A percentile compares a stretch with the other conserved stretches of the same genome.
phyloP scores from a whole-genome alignment of 2,113 vertebrate species.

The Arvicanthis niloticus region DNA sequence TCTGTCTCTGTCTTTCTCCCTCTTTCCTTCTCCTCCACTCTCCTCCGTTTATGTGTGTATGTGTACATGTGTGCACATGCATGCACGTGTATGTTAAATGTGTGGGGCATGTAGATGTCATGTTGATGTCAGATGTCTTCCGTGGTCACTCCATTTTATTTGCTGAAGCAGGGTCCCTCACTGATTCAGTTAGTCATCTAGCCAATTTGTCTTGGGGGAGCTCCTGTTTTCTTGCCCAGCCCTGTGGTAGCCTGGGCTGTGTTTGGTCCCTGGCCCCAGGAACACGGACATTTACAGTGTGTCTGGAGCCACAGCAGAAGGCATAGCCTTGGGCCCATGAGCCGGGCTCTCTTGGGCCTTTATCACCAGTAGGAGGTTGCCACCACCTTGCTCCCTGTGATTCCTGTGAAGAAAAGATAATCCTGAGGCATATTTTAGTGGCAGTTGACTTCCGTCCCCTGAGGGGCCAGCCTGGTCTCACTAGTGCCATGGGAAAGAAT shows the following conservation, averaged over 20 bases:
- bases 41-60: neutral
- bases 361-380: neutral
- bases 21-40: neutral
- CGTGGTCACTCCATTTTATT: neutral
- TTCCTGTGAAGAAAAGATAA: accelerated
- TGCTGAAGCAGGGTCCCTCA: neutral
- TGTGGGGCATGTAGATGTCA: neutral
- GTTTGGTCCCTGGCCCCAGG: accelerated
- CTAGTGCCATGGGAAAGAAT: neutral
- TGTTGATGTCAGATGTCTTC: neutral
- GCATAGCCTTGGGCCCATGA: neutral
- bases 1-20: neutral
- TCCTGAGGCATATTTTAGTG: neutral
- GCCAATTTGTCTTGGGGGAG: neutral
- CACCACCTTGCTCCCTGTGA: neutral
- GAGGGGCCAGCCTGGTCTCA: neutral
- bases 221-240: neutral
- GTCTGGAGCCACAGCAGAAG: neutral
- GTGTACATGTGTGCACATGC: neutral
- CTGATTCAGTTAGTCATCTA: neutral
- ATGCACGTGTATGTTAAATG: neutral
- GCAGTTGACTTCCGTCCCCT: neutral
- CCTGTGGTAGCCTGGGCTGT: neutral
- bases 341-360: neutral
- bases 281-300: neutral